Conservation (phyloP, 2,113 vertebrate species). For the Gnathonemus echidnorhynchus region DNA sequence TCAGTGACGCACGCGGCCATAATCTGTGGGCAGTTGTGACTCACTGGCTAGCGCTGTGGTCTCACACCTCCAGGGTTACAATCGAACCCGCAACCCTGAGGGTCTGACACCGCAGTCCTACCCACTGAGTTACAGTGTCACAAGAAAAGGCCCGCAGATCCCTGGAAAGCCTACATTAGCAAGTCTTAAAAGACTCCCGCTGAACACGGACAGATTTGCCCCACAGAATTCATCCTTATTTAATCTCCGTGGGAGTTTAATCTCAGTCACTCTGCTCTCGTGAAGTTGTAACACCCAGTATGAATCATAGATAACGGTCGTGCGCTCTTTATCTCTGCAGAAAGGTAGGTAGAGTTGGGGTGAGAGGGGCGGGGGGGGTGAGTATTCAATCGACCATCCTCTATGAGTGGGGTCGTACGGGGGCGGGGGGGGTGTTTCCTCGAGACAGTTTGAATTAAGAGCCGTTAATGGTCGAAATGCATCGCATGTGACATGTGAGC, state of each 20-base stretch:
- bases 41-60: neutral
- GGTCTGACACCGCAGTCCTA: neutral
- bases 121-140: neutral
- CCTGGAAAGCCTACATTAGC: neutral
- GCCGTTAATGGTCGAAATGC: neutral
- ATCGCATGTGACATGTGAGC: neutral
- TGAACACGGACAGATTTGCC: neutral
- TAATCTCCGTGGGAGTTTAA: conserved; percentile 17
- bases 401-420: neutral
- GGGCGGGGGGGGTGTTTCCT: no score
- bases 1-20: neutral
- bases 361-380: neutral
- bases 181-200: neutral
- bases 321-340: neutral
- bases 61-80: neutral
- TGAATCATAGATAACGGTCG: neutral
- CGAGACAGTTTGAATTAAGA: neutral
- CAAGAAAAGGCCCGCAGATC: neutral
- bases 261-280: neutral
- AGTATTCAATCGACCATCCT: neutral
- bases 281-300: conserved; percentile 13
- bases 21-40: neutral
- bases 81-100: neutral
- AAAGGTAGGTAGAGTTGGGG: neutral
- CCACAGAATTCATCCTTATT: conserved; percentile 18